Base-by-base conservation (phyloP, 2,797 vertebrate genomes). In the Etheostoma nigrum region DNA sequence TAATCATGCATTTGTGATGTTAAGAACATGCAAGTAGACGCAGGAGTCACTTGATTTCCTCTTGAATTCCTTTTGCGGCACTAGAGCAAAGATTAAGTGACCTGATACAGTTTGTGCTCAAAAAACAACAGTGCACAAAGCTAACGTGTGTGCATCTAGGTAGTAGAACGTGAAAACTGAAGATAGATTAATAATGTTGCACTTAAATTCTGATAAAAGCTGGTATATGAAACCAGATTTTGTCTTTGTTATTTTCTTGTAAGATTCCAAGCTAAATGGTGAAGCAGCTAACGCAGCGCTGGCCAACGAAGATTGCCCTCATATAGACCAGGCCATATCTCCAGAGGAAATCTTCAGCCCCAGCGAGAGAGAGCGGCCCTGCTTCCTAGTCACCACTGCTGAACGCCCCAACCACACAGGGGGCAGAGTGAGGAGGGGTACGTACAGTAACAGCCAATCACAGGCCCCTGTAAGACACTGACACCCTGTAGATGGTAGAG, bases 401-500 rank as follows among this genome's bases (percentile, higher is more conserved):
- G 97, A 99, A 94, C 97, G 96, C 94, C 95, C 97, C 94, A 97
- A 97, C 96, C 97, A 97, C 92, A 96, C 96, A 92, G 97, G 97
- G 96, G 97, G 97, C 96, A 97, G 97, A 98, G 96, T 98, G 94
- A 98, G 97, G 97, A 98, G 98, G 98, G 98, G 98, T 99, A 99
- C 95, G 98, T 99, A 99, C 91, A 92, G 91, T 86, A 97, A 93
- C 95, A 93, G 92, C 92, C 90, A 93, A 92, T 95, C 92, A 92
- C 91, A 94, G 90, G 88, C 89, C 92, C 88, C 91, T 52, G 84
- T 82, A 69, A 90, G 79, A 92, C 93, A 93, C 89, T 92, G 89
- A 94, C 90, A 93, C 86, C 73, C 72, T 67, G 64, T 92, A 91
- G 83, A 73, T 72, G 10, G 10, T 49, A 13, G 88, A 92, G 86